Conservation (phyloP, 2,113 vertebrate genomes). For the Condylura cristata region DNA sequence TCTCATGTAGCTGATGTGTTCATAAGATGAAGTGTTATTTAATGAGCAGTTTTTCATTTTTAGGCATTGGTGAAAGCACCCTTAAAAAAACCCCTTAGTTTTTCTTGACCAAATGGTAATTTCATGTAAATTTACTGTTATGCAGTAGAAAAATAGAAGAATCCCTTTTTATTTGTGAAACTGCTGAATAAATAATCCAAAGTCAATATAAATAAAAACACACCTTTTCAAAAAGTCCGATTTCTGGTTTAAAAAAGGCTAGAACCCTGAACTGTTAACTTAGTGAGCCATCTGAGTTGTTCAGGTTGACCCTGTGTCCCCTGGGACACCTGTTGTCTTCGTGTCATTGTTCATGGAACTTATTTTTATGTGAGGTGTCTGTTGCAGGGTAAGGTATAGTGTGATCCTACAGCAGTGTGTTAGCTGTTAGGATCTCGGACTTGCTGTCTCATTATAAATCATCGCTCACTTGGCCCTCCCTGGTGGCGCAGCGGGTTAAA, state of each 20-base stretch:
- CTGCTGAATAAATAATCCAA: conserved; percentile 27
- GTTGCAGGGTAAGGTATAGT: neutral
- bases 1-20: conserved; percentile 31
- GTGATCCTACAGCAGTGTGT: neutral
- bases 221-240: neutral
- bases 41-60: conserved; percentile 59
- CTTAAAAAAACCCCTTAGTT: neutral
- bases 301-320: neutral
- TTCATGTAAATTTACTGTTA: conserved; percentile 1
- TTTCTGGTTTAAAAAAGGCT: conserved; percentile 28
- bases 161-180: conserved; percentile 42
- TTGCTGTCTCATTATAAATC: conserved; percentile 26
- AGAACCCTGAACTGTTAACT: conserved; percentile 25
- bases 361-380: neutral
- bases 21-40: conserved; percentile 51
- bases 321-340: neutral
- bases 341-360: neutral
- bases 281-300: neutral
- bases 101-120: conserved; percentile 35
- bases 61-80: conserved; percentile 12
- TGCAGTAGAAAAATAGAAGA: conserved; percentile 37
- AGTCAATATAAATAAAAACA: neutral
- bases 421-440: conserved; percentile 23
- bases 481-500: neutral
- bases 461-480: neutral